Base-by-base conservation (phyloP, 2,888 invertebrate species). In the Hirtodrosophila trivittata region DNA sequence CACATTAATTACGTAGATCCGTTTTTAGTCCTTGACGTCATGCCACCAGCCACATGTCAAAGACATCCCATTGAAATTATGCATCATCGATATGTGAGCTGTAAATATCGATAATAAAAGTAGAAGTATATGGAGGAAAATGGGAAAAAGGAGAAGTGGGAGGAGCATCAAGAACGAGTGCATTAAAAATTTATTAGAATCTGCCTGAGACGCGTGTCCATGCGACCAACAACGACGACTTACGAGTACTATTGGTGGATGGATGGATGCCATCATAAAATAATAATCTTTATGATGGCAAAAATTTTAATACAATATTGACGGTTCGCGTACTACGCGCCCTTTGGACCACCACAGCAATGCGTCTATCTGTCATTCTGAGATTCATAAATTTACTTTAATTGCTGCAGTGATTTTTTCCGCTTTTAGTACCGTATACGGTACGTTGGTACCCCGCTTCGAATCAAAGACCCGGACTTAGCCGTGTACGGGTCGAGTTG, bases 111-210 rank as follows among this genome's bases (percentile, higher is more conserved):
- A 37, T 38, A 18, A 18, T 46, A 14, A 37, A 38, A 32, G 25
- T 60, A 30, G 52, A 51, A 60, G 60, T 26, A 33, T 33, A n/a
- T 35, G 12, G 7, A 3, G 35, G 28, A n/a, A 35, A 5, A n/a
- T 35, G 14, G 33, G 33, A 28, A 21, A 14, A 1, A 14, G 9
- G 13, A 16, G 7, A 30, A 5, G 1, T 2, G 25, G 26, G 12
- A 12, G 1, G 35, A 14, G 30, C 26, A 38, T 28, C 47, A 54
- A 55, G 41, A 75, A 58, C 56, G 77, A 86, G 70, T 72, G 69
- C 77, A 88, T 89, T 87, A 86, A 85, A 88, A 87, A 85, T 88
- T 88, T 88, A 88, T 89, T 89, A 82, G 87, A 82, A 82, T 87
- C 68, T 77, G 87, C 73, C 82, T 77, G 75, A 65, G 83, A 72